Percentiles rank a stretch among this genome's conserved stretches.
phyloP scores from a whole-genome alignment of 2,113 vertebrate genomes.

The Corydoras maculifer region DNA sequence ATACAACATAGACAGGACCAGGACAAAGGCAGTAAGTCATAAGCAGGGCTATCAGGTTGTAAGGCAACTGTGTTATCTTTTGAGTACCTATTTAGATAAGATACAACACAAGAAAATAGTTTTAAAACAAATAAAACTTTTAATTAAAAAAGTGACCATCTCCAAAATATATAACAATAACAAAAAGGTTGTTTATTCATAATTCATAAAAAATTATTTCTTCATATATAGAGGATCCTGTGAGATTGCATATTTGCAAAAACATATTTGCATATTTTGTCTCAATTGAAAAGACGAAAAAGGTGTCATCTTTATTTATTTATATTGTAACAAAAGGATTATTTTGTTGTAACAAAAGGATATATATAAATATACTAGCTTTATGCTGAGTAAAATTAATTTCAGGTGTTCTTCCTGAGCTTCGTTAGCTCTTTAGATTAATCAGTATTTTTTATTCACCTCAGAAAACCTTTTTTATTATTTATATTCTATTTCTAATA shows the following conservation, averaged over 20 bases:
- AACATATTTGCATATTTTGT: constrained; percentile 44
- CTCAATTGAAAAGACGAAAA: constrained; percentile 62
- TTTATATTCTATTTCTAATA: neutral
- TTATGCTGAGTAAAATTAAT: constrained; percentile 72
- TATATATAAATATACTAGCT: constrained; percentile 69
- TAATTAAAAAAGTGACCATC: constrained; percentile 38
- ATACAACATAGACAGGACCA: no score
- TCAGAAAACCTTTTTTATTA: constrained; percentile 48
- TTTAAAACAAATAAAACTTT: no score
- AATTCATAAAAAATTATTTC: constrained; percentile 72
- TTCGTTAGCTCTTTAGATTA: constrained; percentile 58
- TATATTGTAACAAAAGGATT: constrained; percentile 72
- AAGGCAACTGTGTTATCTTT: no score
- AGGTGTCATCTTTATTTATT: constrained; percentile 76
- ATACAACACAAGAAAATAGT: no score
- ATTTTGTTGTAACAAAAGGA: constrained; percentile 71
- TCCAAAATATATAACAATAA: constrained; percentile 72
- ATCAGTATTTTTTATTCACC: no score
- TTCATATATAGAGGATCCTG: constrained; percentile 57
- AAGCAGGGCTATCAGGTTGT: no score
- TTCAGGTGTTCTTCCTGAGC: constrained; percentile 68
- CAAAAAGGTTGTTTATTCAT: no score
- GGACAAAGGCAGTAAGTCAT: no score
- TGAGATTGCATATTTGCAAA: constrained; percentile 51
- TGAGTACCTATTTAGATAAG: no score